Evolutionary conservation across 2,113 vertebrate species (phyloP).

Genomic region (Poecile atricapillus): DNA sequence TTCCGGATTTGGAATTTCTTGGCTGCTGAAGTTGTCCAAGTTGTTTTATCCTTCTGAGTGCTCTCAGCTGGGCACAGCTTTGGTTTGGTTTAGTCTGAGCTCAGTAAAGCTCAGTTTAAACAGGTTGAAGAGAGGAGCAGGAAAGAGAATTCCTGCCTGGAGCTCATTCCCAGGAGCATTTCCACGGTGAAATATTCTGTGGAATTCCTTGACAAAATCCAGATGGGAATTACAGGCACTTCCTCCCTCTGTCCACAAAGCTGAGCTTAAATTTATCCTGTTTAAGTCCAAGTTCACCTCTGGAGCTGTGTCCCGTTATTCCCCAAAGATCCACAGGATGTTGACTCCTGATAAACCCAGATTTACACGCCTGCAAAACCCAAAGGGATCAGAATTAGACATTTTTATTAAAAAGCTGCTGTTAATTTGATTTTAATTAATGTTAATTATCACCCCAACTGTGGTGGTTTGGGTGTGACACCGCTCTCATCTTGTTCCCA

Average conservation of each 20-base stretch:
- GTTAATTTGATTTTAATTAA: fast-evolving
- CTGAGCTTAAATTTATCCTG: fast-evolving
- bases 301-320: not conserved
- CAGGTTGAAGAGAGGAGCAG: not conserved
- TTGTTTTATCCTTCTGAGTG: fast-evolving
- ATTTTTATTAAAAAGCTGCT: not conserved
- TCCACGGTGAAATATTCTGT: fast-evolving
- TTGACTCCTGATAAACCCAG: slow-evolving; percentile 94
- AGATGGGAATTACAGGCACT: fast-evolving
- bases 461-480: not conserved
- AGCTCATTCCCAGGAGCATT: not conserved
- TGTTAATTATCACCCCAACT: fast-evolving
- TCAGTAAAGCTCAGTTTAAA: not conserved
- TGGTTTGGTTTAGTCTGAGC: not conserved
- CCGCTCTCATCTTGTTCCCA: not conserved
- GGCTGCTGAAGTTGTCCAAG: no score
- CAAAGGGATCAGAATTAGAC: no score
- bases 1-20: fast-evolving
- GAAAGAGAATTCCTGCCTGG: not conserved
- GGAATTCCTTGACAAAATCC: fast-evolving
- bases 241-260: not conserved
- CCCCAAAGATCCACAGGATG: slow-evolving; percentile 92
- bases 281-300: not conserved
- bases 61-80: fast-evolving
- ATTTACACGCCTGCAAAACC: slow-evolving; percentile 84